Evolutionary conservation across 2,797 vertebrate genomes (phyloP).

Genomic region (Sardinella longiceps): DNA sequence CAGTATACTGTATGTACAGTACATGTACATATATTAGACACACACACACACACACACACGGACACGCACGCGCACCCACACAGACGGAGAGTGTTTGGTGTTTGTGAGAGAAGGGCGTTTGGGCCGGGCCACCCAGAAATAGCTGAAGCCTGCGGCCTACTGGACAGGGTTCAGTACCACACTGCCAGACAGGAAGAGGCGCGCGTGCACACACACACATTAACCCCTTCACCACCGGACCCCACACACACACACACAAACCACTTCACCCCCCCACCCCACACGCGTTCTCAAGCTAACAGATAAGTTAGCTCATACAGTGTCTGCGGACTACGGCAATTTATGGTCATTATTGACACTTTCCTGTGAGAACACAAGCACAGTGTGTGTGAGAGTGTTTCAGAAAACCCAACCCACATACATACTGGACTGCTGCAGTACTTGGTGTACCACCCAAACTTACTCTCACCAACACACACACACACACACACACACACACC

Average conservation of each 20-base stretch:
- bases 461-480: background rate
- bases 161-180: background rate
- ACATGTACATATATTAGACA: too few species aligned
- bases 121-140: background rate
- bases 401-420: background rate
- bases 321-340: too few species aligned
- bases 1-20: too few species aligned
- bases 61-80: background rate
- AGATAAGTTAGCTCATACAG: background rate
- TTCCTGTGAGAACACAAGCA: background rate
- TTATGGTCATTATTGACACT: background rate
- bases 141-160: background rate
- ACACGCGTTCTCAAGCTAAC: background rate
- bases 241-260: slow-evolving; percentile 27
- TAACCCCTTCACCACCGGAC: background rate
- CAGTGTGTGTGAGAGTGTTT: background rate
- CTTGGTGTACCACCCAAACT: background rate
- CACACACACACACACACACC: slow-evolving; percentile 66
- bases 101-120: too few species aligned
- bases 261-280: background rate
- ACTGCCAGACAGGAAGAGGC: background rate
- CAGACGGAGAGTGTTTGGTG: background rate
- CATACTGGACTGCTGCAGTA: background rate
- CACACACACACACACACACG: background rate
- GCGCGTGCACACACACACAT: too few species aligned